Conservation (phyloP, 1,140 invertebrate species). For the Triops longicaudatus region DNA sequence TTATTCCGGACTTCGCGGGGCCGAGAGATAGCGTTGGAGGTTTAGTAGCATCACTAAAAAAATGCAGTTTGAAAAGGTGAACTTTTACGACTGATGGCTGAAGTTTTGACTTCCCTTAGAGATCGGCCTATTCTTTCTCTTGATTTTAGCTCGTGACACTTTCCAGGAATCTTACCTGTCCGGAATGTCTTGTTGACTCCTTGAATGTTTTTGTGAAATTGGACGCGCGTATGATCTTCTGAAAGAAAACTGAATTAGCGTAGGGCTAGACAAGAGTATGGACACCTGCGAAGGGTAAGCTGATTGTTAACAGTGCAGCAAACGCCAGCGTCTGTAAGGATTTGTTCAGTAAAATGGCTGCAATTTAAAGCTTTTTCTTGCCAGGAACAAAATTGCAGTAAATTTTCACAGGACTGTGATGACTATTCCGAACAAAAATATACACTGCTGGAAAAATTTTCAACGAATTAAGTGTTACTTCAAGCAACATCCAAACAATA, state of each 20-base stretch:
- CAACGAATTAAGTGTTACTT: too few relatives aligned
- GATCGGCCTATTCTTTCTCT: too few relatives aligned
- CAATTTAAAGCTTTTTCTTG: not conserved
- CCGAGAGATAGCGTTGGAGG: not conserved
- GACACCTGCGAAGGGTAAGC: not conserved
- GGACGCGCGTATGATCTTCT: not conserved
- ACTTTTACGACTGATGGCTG: too few relatives aligned
- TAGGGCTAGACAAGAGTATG: not conserved
- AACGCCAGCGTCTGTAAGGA: constrained; percentile 18
- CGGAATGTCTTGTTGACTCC: too few relatives aligned
- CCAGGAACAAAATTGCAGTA: not conserved
- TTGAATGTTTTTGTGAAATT: too few relatives aligned
- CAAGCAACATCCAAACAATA: too few relatives aligned
- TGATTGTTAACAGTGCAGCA: constrained; percentile 23
- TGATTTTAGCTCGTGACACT: too few relatives aligned
- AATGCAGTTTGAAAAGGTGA: too few relatives aligned
- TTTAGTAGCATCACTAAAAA: not conserved
- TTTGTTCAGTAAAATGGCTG: not conserved
- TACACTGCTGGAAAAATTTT: too few relatives aligned
- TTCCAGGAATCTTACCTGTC: too few relatives aligned
- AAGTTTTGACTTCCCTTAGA: too few relatives aligned
- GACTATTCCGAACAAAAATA: not conserved
- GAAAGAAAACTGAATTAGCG: not conserved
- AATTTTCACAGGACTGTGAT: not conserved
- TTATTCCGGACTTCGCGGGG: not conserved